These are phyloP conservation scores for Entomobrya proxima DNA, from an alignment of 2,888 invertebrate species.

Conservation along the genomic window DNA sequence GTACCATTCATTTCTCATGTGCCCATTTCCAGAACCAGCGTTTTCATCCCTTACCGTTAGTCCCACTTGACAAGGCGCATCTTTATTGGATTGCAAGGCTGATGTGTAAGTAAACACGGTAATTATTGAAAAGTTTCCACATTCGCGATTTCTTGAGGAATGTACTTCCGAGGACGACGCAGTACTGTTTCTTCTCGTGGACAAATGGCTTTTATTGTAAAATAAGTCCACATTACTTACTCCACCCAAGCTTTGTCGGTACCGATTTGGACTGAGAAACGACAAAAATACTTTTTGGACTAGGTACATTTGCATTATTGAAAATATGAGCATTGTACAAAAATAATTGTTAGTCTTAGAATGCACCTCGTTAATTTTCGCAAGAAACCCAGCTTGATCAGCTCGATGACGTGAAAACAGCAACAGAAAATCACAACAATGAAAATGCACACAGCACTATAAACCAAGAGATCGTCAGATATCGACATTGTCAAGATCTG, in stretches of 20 bases:
- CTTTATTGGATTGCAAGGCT: neutral
- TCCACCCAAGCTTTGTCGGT: slow-evolving; percentile 10
- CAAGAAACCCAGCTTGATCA: slow-evolving; percentile 43
- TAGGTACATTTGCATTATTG: no score
- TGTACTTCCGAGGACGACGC: neutral
- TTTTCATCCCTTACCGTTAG: neutral
- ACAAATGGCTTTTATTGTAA: neutral
- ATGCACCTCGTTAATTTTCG: slow-evolving; percentile 32
- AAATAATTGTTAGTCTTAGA: neutral
- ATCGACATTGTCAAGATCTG: neutral
- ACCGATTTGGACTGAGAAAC: slow-evolving; percentile 22
- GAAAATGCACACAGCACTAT: slow-evolving; percentile 21
- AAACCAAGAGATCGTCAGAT: neutral
- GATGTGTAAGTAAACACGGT: slow-evolving; percentile 6
- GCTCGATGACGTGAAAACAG: slow-evolving; percentile 48
- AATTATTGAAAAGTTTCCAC: slow-evolving; percentile 21
- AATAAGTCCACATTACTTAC: neutral
- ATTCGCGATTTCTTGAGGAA: neutral
- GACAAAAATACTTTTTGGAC: no score
- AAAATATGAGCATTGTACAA: no score
- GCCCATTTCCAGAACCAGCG: neutral
- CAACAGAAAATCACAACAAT: slow-evolving; percentile 51
- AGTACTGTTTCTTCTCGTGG: neutral
- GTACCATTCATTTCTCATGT: neutral
- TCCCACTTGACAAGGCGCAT: neutral